Evolutionary conservation across 2,797 vertebrate genomes (phyloP), one percentile per base, ranked within the genome.

Genomic region (Mionectes olivaceus): DNA sequence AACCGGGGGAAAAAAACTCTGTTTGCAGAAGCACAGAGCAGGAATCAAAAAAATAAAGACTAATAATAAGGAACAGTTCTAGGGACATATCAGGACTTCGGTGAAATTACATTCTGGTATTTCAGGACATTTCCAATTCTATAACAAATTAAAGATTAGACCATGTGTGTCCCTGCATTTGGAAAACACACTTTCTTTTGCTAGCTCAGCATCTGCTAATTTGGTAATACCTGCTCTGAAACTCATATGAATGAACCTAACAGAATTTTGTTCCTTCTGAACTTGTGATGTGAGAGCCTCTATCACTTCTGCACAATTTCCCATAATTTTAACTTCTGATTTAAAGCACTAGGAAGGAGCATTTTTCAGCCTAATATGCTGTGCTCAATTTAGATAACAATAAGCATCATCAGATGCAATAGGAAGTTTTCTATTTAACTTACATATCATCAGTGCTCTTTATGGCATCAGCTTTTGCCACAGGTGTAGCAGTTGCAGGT

Each of bases 11-110:
- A 86, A 65, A 82, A 86, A 73, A 21, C 2, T 25, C 25, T 80
- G 49, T 74, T 83, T 89, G 69, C 73, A 93, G 61, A 94, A 88
- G 69, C 70, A 79, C 46, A 57, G 27, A 43, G 47, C 35, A 81
- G 44, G 69, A 90, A 46, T 69, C 2, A 74, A 92, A 92, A 93
- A 94, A 70, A 49, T 10, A 83, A 73, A 86, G 41, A 35, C 44
- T 59, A 93, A 69, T 83, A 92, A 86, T 56, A 41, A 78, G 76
- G 89, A 94, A 81, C 43, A 91, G 24, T 94, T 94, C 41, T 55
- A 67, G 49, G 70, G 65, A 44, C 37, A 67, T 63, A 92, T 64
- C 74, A 90, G 56, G 77, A 94, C 59, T 94, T 82, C 6, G 19
- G 46, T 47, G 49, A 91, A 91, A 94, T 94, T 78, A 91, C 39